A percentile compares a stretch with the other conserved stretches of the same genome.
Evolutionary conservation across 1,140 invertebrate genomes (phyloP).

Genomic region (Vanessa atalanta): DNA sequence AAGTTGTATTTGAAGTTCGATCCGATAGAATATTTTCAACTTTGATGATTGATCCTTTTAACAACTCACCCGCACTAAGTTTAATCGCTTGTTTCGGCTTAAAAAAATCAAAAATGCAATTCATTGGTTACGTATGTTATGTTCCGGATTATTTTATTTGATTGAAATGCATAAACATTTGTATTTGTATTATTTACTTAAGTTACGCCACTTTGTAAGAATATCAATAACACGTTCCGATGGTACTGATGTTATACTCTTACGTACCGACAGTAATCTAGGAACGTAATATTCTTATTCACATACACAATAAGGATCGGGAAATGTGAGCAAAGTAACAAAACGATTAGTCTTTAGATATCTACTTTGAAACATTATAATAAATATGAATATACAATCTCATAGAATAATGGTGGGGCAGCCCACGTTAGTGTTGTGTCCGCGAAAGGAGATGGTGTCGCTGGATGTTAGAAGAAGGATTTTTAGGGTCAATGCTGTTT

Average conservation of each 20-base stretch:
- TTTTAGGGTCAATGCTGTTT: slow-evolving; percentile 18
- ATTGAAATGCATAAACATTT: too few relatives aligned
- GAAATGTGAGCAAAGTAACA: slow-evolving; percentile 24
- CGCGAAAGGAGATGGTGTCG: slow-evolving; percentile 14
- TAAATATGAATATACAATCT: slow-evolving; percentile 18
- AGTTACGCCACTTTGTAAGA: too few relatives aligned
- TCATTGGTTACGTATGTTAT: too few relatives aligned
- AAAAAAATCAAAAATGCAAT: too few relatives aligned
- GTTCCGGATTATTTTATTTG: too few relatives aligned
- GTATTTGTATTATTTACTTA: too few relatives aligned
- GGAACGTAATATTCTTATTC: neutral
- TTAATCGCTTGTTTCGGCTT: neutral
- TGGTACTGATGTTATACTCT: too few relatives aligned
- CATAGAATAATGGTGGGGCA: neutral
- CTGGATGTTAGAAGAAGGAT: neutral
- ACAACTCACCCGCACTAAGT: too few relatives aligned
- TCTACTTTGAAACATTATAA: slow-evolving; percentile 6
- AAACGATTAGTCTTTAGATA: slow-evolving; percentile 11
- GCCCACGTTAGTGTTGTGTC: slow-evolving; percentile 30
- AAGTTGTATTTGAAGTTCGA: neutral
- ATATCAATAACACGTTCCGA: too few relatives aligned
- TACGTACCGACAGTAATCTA: neutral
- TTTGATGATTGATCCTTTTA: neutral
- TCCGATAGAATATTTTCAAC: neutral
- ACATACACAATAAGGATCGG: slow-evolving; percentile 6